Base-by-base conservation (phyloP, 2,888 invertebrate species). In the Candidula unifasciata region DNA sequence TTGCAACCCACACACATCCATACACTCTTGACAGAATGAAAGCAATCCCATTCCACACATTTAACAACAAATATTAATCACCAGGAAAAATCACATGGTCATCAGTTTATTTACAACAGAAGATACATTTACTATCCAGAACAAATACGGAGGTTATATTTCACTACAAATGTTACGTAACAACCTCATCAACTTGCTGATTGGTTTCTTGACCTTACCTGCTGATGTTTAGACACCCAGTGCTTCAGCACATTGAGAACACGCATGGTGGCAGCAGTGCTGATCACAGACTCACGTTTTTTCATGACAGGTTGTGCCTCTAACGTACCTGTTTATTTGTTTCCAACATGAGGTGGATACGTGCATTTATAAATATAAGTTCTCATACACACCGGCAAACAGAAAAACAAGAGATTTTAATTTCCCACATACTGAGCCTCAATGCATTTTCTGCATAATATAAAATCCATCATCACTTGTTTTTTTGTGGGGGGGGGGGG, bases 211-310 rank as follows among this genome's bases (percentile, higher is more conserved):
- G 16, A 37, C 57, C 80, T 73, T 87, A 95, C 95, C 93, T 97
- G 97, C 0, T 96, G 96, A 93, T 97, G 97, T 93, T 97, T 97
- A 1, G 93, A 93, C 30, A 93, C 96, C 98, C 98, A 98, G 93
- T 97, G 97, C 86, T 97, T 95, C 77, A 98, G 94, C 3, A 98
- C 97, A 93, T 97, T 97, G 0, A 98, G 95, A 0, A 97, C 97
- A 86, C 98, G 94, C 97, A 97, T 97, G 0, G 97, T 97, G 82
- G 97, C 97, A n/a, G 97, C 97, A 8, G 97, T 97, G 71, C 97
- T 97, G 93, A 97, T 97, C 71, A 93, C 93, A 80, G 93, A 93
- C 84, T 93, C 92, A 60, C 93, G 88, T 88, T 93, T 93, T 90
- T 91, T 92, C 85, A 89, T 89, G 73, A 90, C 85, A 57, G 87